Percentiles rank a stretch among this genome's conserved stretches.
Conservation (phyloP, 2,113 vertebrate genomes). For the Lucifuga dentata region DNA sequence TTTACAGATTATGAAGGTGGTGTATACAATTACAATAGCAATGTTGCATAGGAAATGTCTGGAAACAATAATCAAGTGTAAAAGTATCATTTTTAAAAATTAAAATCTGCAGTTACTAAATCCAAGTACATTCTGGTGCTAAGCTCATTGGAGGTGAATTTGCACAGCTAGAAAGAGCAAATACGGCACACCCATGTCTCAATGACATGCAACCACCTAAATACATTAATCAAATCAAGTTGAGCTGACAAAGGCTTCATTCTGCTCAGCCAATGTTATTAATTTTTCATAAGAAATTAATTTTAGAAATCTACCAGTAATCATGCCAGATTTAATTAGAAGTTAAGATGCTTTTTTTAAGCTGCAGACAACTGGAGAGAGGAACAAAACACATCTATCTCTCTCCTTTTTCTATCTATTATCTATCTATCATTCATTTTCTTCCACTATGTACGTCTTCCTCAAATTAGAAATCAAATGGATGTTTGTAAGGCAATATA, state of each 20-base stretch:
- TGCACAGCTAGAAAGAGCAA: constrained; percentile 12
- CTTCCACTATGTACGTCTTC: no score
- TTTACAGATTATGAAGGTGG: no score
- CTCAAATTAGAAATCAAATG: no score
- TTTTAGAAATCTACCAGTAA: constrained; percentile 44
- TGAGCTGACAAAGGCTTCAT: constrained; percentile 59
- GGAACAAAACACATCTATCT: constrained; percentile 12
- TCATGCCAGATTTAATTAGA: constrained; percentile 69
- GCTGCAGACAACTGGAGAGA: constrained; percentile 10
- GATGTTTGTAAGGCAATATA: no score
- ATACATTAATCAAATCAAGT: constrained; percentile 74
- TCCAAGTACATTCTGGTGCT: constrained; percentile 8
- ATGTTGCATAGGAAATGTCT: background rate
- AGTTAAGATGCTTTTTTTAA: constrained; percentile 55
- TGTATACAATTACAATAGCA: no score
- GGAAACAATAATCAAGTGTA: background rate
- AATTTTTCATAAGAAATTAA: constrained; percentile 67
- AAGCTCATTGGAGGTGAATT: constrained; percentile 9
- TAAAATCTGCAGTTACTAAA: constrained; percentile 16
- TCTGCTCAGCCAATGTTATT: constrained; percentile 64
- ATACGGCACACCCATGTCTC: constrained; percentile 34
- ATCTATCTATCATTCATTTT: no score
- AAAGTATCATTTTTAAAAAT: background rate
- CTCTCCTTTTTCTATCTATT: no score
- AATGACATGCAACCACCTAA: constrained; percentile 56